Percentiles rank a stretch among this genome's conserved stretches.
Evolutionary conservation across 1,140 invertebrate species (phyloP).

Genomic region (Pseudobourletiella spinata): DNA sequence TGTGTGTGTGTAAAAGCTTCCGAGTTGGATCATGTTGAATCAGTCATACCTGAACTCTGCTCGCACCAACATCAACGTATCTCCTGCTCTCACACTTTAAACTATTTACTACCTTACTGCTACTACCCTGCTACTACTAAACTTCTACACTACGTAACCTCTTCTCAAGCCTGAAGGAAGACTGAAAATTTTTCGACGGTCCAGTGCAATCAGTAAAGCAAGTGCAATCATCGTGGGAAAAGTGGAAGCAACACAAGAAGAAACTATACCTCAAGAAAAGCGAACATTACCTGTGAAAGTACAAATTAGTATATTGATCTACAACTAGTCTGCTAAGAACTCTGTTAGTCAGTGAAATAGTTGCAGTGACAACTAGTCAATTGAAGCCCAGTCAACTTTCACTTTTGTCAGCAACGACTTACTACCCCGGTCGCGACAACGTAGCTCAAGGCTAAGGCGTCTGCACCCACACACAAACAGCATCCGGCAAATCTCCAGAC

Average conservation of each 20-base stretch:
- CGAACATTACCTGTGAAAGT: neutral
- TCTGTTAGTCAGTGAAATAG: neutral
- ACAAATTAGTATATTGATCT: neutral
- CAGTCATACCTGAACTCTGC: constrained; percentile 33
- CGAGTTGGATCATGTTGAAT: neutral
- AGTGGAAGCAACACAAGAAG: neutral
- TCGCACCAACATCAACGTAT: constrained; percentile 4
- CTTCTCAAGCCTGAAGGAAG: neutral
- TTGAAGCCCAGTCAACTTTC: neutral
- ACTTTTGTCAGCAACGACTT: no score
- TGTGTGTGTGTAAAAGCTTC: constrained; percentile 10
- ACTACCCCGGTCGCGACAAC: no score
- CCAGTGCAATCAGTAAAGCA: neutral
- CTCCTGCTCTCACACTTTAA: neutral
- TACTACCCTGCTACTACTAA: neutral
- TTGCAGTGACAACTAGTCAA: neutral
- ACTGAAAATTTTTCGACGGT: neutral
- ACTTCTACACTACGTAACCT: neutral
- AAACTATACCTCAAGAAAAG: neutral
- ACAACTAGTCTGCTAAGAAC: neutral
- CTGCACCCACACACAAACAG: no score
- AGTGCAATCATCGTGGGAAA: constrained; percentile 7
- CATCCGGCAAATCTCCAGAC: no score
- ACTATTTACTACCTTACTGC: neutral
- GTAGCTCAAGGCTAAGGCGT: no score